Conservation (phyloP, 1,140 invertebrate genomes). For the Drosophila nikananu region DNA sequence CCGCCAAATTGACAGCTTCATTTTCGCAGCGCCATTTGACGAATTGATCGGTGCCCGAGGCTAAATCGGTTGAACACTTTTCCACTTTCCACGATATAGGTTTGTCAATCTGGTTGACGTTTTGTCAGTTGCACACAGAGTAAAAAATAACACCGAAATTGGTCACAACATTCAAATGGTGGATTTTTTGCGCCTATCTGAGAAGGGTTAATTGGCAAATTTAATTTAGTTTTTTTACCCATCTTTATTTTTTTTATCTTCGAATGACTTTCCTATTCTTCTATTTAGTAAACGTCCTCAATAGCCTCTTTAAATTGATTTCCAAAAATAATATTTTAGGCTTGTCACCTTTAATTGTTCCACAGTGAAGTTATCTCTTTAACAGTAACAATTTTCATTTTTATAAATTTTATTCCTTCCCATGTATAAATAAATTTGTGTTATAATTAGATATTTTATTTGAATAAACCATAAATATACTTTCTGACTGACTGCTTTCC, state of each 20-base stretch:
- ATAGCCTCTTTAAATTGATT: too few species aligned
- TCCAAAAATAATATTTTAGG: too few species aligned
- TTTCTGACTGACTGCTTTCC: neutral
- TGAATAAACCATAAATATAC: neutral
- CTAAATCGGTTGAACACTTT: conserved; percentile 31
- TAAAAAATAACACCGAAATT: neutral
- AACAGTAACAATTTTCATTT: too few species aligned
- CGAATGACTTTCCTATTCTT: too few species aligned
- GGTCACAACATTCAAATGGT: neutral
- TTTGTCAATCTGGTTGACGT: conserved; percentile 47
- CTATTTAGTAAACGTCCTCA: too few species aligned
- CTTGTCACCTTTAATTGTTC: too few species aligned
- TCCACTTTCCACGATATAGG: conserved; percentile 20
- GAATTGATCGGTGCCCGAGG: conserved; percentile 41
- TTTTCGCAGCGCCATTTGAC: conserved; percentile 47
- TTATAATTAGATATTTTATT: neutral
- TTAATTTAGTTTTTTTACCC: neutral
- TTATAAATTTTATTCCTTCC: too few species aligned
- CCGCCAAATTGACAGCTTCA: conserved; percentile 45
- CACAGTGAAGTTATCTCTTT: too few species aligned
- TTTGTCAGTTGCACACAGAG: conserved; percentile 15
- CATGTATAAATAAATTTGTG: too few species aligned
- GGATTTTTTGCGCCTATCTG: neutral
- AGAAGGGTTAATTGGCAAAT: conserved; percentile 1
- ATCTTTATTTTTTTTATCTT: too few species aligned